These are phyloP conservation scores for Brachynemurus nebulosus DNA, from an alignment of 2,888 invertebrate genomes.

Conservation along the genomic window DNA sequence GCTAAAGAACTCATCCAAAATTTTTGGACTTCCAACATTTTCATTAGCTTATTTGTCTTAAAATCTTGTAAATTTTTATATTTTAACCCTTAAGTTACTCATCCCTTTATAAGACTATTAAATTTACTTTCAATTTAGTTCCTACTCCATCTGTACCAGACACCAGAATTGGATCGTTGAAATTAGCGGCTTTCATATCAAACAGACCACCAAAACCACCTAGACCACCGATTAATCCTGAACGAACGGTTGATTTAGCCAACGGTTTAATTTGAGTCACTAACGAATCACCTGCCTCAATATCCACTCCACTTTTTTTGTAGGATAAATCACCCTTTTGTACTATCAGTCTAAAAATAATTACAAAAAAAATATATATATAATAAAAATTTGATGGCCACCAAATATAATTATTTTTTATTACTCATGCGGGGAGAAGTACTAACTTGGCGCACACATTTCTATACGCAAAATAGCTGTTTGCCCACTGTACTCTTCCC, in stretches of 20 bases:
- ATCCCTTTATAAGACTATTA: too few relatives aligned
- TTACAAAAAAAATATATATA: background rate
- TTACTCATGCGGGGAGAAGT: too few relatives aligned
- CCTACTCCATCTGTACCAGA: constrained; percentile 96
- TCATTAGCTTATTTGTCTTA: too few relatives aligned
- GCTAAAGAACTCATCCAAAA: too few relatives aligned
- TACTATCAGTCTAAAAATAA: constrained; percentile 34
- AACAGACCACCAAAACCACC: constrained; percentile 90
- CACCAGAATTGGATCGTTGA: constrained; percentile 71
- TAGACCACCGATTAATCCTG: constrained; percentile 61
- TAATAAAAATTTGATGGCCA: too few relatives aligned
- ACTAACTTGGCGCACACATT: too few relatives aligned
- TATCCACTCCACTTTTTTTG: constrained; percentile 84
- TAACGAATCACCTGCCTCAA: constrained; percentile 78
- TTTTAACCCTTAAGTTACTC: too few relatives aligned
- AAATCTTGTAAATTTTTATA: too few relatives aligned
- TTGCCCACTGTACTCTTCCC: too few relatives aligned
- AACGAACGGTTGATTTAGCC: constrained; percentile 54
- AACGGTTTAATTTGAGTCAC: constrained; percentile 61
- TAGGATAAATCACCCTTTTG: constrained; percentile 61
- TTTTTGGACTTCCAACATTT: too few relatives aligned
- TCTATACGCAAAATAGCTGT: too few relatives aligned
- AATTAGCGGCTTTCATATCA: constrained; percentile 61
- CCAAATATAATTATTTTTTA: too few relatives aligned
- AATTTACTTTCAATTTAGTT: constrained; percentile 75